Evolutionary conservation across 2,797 vertebrate genomes (phyloP).

Genomic region (Mionectes olivaceus): DNA sequence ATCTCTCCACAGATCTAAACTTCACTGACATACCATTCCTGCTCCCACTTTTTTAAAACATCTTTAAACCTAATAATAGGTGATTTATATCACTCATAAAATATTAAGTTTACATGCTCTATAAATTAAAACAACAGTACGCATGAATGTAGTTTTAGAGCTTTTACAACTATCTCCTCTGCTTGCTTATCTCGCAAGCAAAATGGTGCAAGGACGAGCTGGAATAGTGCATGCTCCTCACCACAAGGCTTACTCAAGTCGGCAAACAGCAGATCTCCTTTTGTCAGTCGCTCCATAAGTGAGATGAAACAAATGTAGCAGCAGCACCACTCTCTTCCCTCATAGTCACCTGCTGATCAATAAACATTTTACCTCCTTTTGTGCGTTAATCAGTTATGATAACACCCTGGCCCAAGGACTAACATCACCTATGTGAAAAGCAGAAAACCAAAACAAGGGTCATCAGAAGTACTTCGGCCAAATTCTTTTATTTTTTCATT

Average conservation of each 20-base stretch:
- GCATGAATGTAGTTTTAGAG: neutral
- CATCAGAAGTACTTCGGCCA: neutral
- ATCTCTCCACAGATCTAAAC: neutral
- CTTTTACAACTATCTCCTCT: neutral
- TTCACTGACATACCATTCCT: neutral
- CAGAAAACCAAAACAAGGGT: neutral
- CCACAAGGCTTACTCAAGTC: neutral
- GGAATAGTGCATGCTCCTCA: neutral
- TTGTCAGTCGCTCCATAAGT: neutral
- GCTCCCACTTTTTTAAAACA: neutral
- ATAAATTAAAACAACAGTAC: neutral
- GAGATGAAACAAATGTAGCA: neutral
- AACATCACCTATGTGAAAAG: neutral
- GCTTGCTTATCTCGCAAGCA: neutral
- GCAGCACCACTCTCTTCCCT: neutral
- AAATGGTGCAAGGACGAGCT: neutral
- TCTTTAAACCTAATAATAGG: neutral
- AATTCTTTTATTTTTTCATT: neutral
- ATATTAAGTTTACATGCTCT: neutral
- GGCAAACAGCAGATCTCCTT: neutral
- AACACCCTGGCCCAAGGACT: neutral
- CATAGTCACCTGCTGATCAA: neutral
- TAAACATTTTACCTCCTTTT: neutral
- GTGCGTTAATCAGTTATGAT: neutral
- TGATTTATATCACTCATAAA: neutral